These are phyloP conservation scores for Lagopus leucura DNA, from an alignment of 2,113 vertebrate species.

Conservation along the genomic window DNA sequence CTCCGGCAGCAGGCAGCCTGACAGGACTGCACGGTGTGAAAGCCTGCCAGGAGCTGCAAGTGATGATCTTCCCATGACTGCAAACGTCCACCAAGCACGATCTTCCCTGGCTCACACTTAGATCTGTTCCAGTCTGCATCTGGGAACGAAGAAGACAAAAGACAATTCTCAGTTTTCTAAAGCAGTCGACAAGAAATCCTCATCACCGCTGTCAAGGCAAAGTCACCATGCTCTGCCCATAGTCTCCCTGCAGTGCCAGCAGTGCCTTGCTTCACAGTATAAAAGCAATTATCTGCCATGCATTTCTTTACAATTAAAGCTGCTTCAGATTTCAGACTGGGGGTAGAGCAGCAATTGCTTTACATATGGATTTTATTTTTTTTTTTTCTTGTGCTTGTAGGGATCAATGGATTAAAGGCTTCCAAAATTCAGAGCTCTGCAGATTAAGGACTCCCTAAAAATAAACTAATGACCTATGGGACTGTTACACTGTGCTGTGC, in stretches of 20 bases:
- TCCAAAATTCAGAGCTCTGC: conserved; percentile 55
- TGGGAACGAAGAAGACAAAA: conserved; percentile 56
- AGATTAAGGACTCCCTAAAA: conserved; percentile 67
- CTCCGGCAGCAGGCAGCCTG: conserved; percentile 77
- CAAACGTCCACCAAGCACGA: conserved; percentile 62
- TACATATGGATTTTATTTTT: not conserved
- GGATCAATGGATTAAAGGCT: conserved; percentile 62
- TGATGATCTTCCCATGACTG: conserved; percentile 65
- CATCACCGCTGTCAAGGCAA: not conserved
- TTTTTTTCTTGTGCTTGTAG: not conserved
- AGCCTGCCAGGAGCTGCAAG: conserved; percentile 71
- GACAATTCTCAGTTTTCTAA: conserved; percentile 34
- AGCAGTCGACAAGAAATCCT: not conserved
- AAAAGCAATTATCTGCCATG: not conserved
- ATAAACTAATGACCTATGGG: conserved; percentile 45
- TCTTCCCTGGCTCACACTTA: conserved; percentile 59
- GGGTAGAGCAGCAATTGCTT: not conserved
- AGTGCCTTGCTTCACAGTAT: not conserved
- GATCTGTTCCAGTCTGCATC: conserved; percentile 72
- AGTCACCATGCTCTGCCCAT: not conserved
- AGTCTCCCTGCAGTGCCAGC: not conserved
- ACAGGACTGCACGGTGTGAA: conserved; percentile 73
- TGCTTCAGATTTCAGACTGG: not conserved
- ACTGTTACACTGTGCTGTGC: conserved; percentile 26
- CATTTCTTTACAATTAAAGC: not conserved